phyloP scores from a whole-genome alignment of 2,888 invertebrate species.

The Leptothorax acervorum region DNA sequence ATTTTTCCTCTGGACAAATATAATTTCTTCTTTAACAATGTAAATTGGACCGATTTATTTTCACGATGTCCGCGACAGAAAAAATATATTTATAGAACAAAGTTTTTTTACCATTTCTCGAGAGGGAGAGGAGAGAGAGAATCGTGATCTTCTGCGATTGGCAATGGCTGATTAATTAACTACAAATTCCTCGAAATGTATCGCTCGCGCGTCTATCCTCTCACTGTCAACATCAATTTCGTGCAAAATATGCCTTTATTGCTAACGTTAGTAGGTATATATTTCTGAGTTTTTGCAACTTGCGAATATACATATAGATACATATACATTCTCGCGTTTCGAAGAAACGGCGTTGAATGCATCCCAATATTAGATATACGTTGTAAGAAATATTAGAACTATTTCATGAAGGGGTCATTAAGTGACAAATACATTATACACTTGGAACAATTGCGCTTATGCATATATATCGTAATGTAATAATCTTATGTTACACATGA shows the following conservation, averaged over 20 bases:
- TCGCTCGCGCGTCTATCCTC: neutral
- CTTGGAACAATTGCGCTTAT: neutral
- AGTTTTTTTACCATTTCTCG: constrained; percentile 26
- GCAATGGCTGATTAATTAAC: constrained; percentile 30
- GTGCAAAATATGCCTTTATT: neutral
- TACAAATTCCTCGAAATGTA: neutral
- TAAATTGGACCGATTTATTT: constrained; percentile 75
- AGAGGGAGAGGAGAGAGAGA: neutral
- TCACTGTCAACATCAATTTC: constrained; percentile 16
- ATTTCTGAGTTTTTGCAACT: neutral
- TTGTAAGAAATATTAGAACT: neutral
- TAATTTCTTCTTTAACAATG: constrained; percentile 76
- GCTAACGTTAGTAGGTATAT: neutral
- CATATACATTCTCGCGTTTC: too few relatives aligned
- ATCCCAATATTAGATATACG: neutral
- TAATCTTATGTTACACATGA: neutral
- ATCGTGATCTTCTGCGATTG: neutral
- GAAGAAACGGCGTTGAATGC: neutral
- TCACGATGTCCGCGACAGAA: constrained; percentile 34
- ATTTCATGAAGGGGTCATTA: neutral
- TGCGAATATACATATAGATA: neutral
- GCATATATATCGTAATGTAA: neutral
- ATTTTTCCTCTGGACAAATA: constrained; percentile 35
- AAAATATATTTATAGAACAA: constrained; percentile 14
- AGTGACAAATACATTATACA: neutral